A percentile compares a stretch with the other conserved stretches of the same genome.
phyloP scores from a whole-genome alignment of 2,888 invertebrate genomes.

The Platynereis dumerilii region DNA sequence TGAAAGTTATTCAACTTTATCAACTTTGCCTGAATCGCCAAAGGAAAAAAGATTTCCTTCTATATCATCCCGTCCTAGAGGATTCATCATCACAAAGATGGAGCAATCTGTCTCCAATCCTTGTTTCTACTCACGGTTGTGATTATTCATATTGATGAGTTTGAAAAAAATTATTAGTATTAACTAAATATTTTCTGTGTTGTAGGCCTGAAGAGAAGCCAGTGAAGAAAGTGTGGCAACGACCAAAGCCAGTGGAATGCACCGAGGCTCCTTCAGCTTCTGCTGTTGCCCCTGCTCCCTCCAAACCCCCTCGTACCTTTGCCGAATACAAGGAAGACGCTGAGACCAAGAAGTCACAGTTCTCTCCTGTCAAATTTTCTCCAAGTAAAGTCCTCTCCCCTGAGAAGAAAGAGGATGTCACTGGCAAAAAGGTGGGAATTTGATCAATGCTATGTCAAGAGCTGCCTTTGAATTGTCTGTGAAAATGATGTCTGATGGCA shows the following conservation, averaged over 20 bases:
- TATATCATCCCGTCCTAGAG: no score
- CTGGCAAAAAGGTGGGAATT: no score
- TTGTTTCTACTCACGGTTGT: no score
- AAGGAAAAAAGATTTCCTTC: no score
- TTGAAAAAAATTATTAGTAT: no score
- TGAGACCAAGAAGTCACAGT: neutral
- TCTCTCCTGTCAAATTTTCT: slow-evolving; percentile 10
- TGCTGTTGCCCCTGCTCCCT: slow-evolving; percentile 19
- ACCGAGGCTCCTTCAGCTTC: neutral
- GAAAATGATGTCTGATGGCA: no score
- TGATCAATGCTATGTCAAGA: no score
- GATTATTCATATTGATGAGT: no score
- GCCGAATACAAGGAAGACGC: slow-evolving; percentile 1
- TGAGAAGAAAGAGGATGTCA: neutral
- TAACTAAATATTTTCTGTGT: neutral
- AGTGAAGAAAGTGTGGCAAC: slow-evolving; percentile 54
- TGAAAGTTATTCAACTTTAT: no score
- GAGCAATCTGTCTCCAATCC: no score
- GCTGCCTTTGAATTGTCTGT: no score
- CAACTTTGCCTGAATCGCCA: no score
- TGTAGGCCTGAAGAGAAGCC: slow-evolving; percentile 49
- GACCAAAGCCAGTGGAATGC: slow-evolving; percentile 38
- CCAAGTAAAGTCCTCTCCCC: neutral
- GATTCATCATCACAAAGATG: neutral
- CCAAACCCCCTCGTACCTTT: slow-evolving; percentile 34